These are phyloP conservation scores for Drosophila sordidula DNA, from an alignment of 2,888 invertebrate species.

Conservation along the genomic window DNA sequence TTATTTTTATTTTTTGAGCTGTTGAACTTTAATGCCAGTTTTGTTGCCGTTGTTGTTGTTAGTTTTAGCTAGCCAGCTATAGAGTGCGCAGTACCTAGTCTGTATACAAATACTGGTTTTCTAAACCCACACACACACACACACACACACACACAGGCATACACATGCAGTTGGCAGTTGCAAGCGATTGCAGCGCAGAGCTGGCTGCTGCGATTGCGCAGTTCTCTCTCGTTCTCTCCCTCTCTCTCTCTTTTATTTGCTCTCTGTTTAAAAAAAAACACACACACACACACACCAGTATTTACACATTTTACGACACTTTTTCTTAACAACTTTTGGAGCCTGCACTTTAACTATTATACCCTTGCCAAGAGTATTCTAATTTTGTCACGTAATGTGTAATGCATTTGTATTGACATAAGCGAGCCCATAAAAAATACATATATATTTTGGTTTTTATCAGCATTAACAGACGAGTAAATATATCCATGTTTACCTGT, in stretches of 20 bases:
- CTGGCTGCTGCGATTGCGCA: constrained; percentile 66
- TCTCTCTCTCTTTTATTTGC: constrained; percentile 15
- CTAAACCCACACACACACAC: constrained; percentile 57
- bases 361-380: too few relatives aligned
- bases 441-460: not conserved
- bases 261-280: not conserved
- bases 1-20: constrained; percentile 26
- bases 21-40: constrained; percentile 70
- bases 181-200: constrained; percentile 38
- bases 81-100: constrained; percentile 31
- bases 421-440: too few relatives aligned
- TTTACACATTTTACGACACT: constrained; percentile 45
- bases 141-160: constrained; percentile 19
- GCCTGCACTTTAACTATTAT: constrained; percentile 25
- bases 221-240: constrained; percentile 3
- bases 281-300: constrained; percentile 12
- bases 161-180: constrained; percentile 26
- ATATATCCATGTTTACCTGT: too few relatives aligned
- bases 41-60: constrained; percentile 36
- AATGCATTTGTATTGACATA: too few relatives aligned
- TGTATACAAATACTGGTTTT: constrained; percentile 75
- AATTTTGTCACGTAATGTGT: too few relatives aligned
- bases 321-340: constrained; percentile 38
- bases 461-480: not conserved
- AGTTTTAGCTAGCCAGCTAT: constrained; percentile 43